Evolutionary conservation across 2,113 vertebrate species (phyloP), one percentile per base, ranked within the genome.

Genomic region (Calyptomena viridis): DNA sequence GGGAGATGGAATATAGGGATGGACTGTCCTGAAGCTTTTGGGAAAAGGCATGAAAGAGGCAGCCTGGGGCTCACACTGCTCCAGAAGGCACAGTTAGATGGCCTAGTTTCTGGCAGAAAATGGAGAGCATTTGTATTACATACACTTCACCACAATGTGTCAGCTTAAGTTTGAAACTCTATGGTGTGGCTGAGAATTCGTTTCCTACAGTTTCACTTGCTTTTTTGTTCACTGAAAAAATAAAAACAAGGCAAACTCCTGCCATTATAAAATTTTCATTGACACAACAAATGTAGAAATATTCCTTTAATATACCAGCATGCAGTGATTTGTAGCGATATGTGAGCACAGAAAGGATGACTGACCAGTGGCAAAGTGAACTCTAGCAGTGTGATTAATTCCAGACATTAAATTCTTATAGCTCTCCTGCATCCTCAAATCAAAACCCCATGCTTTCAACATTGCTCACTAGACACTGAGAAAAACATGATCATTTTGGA

Each of bases 401-500:
- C 73, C 81, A 90, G 63, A 81, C 35, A 58, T 59, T 74, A 89
- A 89, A 46, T 93, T 40, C 56, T 89, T 68, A 42, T 31, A 87
- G 78, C 66, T 69, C 55, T 95, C 64, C 60, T 46, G 30, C 56
- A 92, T 75, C 74, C 68, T 96, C 69, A 62, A 31, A 85, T 95
- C 74, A 95, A 94, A 95, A 40, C 49, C 71, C 66, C 55, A 37
- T 60, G 67, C 72, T 82, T 96, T 96, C 72, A 63, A 31, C 84
- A 83, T 46, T 96, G 75, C 88, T 96, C 92, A 91, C 83, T 68
- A 94, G 85, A 95, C 56, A 83, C 42, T 3, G 20, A 85, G 68
- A 84, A 83, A 83, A 95, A 93, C 84, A 96, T 30, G 58, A 93
- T 89, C 84, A 63, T 93, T 84, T 75, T 79, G 74, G 91, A 97